Evolutionary conservation across 2,888 invertebrate species (phyloP).

Genomic region (Rhodophaea formosa): DNA sequence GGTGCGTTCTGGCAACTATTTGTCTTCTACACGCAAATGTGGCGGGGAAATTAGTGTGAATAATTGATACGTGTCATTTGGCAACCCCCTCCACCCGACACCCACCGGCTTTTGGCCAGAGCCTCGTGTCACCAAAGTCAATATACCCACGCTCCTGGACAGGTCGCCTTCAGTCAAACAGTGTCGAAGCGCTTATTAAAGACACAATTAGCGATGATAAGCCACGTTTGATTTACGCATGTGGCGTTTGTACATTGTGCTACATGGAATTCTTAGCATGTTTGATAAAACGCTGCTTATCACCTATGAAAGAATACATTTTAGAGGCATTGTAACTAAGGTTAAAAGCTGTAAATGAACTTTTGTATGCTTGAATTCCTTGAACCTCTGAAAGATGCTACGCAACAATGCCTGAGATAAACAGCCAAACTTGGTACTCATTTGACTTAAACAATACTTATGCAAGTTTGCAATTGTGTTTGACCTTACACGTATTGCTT

Average conservation of each 20-base stretch:
- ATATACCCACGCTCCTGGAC: constrained; percentile 38
- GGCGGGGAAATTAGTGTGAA: constrained; percentile 74
- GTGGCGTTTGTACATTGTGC: constrained; percentile 10
- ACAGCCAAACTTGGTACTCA: not conserved
- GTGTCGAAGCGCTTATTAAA: constrained; percentile 6
- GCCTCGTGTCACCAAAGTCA: constrained; percentile 46
- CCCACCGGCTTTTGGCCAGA: constrained; percentile 40
- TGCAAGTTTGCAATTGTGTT: not conserved
- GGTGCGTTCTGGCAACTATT: constrained; percentile 65
- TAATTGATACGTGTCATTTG: constrained; percentile 81
- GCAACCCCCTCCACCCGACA: constrained; percentile 62
- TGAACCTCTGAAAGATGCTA: not conserved
- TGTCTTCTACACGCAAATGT: constrained; percentile 80
- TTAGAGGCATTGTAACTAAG: not conserved
- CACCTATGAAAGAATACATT: not conserved
- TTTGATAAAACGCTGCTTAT: not conserved
- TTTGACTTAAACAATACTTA: not conserved
- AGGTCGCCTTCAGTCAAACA: constrained; percentile 23
- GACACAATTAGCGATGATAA: constrained; percentile 11
- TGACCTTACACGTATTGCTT: not conserved
- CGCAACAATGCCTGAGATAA: not conserved
- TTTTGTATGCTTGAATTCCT: not conserved
- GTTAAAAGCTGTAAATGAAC: not conserved
- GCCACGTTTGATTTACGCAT: constrained; percentile 14
- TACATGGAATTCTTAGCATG: not conserved